These are phyloP conservation scores for Drosophila diplacantha DNA, from an alignment of 2,888 invertebrate genomes.

Conservation along the genomic window DNA sequence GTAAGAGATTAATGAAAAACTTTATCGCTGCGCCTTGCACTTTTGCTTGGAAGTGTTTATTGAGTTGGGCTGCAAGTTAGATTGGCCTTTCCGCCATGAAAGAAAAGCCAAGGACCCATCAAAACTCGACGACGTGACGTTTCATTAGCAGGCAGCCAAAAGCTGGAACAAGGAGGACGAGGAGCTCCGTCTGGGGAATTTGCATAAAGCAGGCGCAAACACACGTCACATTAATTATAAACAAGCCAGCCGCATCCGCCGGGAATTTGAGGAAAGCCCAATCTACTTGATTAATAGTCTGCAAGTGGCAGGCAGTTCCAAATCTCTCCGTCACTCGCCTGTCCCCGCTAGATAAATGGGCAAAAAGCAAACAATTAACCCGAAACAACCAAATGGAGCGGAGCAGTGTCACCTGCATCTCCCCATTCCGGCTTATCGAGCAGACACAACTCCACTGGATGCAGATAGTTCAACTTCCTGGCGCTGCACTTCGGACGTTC, in stretches of 20 bases:
- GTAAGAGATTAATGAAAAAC: slow-evolving; percentile 65
- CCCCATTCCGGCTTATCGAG: slow-evolving; percentile 40
- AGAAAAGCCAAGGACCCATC: slow-evolving; percentile 36
- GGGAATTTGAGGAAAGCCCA: slow-evolving; percentile 40
- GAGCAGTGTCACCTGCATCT: slow-evolving; percentile 50
- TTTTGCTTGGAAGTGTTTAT: slow-evolving; percentile 48
- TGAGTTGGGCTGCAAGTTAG: slow-evolving; percentile 64
- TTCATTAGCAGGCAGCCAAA: slow-evolving; percentile 56
- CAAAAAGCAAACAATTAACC: slow-evolving; percentile 66
- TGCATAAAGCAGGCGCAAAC: slow-evolving; percentile 39
- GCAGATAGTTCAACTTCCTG: slow-evolving; percentile 61
- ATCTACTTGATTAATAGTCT: slow-evolving; percentile 68
- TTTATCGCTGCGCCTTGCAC: slow-evolving; percentile 56
- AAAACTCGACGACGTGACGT: slow-evolving; percentile 67
- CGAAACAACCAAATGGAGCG: slow-evolving; percentile 37
- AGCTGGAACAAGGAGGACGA: background rate
- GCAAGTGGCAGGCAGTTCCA: slow-evolving; percentile 46
- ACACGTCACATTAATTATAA: slow-evolving; percentile 64
- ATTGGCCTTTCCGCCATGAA: slow-evolving; percentile 52
- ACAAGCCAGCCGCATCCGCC: slow-evolving; percentile 50
- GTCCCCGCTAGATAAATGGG: slow-evolving; percentile 36
- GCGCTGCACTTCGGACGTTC: slow-evolving; percentile 42
- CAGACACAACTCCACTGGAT: slow-evolving; percentile 41
- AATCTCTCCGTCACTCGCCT: slow-evolving; percentile 47
- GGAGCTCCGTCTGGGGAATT: slow-evolving; percentile 57